Base-by-base conservation (phyloP, 2,888 invertebrate genomes). In the Arrhopalites spinosus region DNA sequence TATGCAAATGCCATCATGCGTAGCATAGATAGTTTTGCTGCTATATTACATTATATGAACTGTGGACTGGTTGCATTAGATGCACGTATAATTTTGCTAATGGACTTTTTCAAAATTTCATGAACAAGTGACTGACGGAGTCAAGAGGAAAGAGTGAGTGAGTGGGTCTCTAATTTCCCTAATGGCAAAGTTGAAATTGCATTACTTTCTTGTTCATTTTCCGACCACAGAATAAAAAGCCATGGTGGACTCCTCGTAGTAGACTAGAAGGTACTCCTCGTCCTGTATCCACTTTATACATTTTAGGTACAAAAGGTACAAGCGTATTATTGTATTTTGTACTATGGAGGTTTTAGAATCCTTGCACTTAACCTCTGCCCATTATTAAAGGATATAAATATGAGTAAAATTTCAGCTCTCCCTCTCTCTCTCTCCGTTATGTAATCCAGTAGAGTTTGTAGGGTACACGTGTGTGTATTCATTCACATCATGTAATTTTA, bases 161-260 rank as follows among this genome's bases (percentile, higher is more conserved):
- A 59, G 59, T 73, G 53, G n/a, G 53, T 17, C 69, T 61, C 56
- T 74, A 68, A 74, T 74, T 69, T 74, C 67, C 59, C 74, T 74
- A 74, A 74, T 74, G 74, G 74, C 64, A 68, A 74, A 74, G 59
- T 59, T 59, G 59, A 59, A 59, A 59, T 59, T 59, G 25, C 27
- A 59, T 59, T 59, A 59, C 59, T 15, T 5, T 59, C 59, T 11
- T 59, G 25, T 59, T 59, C 59, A 59, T 59, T 59, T 59, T 59
- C 59, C 23, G 59, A 59, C 59, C 59, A 59, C 59, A 59, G 25
- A 59, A 59, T 59, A 11, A 25, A n/a, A 25, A 59, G 20, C 25
- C 59, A 50, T 59, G 3, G 25, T 59, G 25, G 17, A 20, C 20
- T 53, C 8, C n/a, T n/a, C n/a, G n/a, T 17, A 47, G 47, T 13